Base-by-base conservation (phyloP, 2,888 invertebrate species). In the Prostheceraeus crozeri region DNA sequence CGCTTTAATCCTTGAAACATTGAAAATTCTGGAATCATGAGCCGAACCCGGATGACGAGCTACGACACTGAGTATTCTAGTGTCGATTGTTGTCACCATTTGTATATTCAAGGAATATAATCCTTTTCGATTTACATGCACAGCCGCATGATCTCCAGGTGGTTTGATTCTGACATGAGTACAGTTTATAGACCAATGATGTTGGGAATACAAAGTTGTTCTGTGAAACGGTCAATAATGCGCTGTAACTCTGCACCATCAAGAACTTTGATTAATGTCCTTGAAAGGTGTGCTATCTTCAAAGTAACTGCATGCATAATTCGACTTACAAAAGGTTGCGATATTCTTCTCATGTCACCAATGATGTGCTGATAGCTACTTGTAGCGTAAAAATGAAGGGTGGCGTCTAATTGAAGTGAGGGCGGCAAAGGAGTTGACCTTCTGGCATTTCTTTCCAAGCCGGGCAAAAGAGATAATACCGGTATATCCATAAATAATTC, bases 21-120 rank as follows among this genome's bases (percentile, higher is more conserved):
- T 40, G 14, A 10, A 40, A 19, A 40, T 40, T 14, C 45, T 6
- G 10, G 45, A 40, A 19, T 40, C 14, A n/a, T 40, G 45, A 40
- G 14, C 45, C 6, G 45, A 40, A 40, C 45, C 45, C 14, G 45
- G 45, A 40, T 40, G 14, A 10, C 14, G 45, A 40, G 45, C 45
- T 8, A 40, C 45, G 6, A 40, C 14, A n/a, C 19, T 40, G 6
- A 40, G 6, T 6, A 40, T 14, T 40, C 14, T 40, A 19, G n/a
- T 14, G 14, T 40, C 45, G 6, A 14, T 8, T 14, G 14, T 40
- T 10, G 45, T 19, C 6, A 40, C 14, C 45, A 40, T 8, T 14
- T 40, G 45, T 40, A 14, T 19, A 14, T 40, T 40, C 6, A 40
- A 19, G 14, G 45, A 40, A 14, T 40, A 40, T 14, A 10, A 40